Conservation (phyloP, 2,888 invertebrate genomes). For the Allolobophora icterica region DNA sequence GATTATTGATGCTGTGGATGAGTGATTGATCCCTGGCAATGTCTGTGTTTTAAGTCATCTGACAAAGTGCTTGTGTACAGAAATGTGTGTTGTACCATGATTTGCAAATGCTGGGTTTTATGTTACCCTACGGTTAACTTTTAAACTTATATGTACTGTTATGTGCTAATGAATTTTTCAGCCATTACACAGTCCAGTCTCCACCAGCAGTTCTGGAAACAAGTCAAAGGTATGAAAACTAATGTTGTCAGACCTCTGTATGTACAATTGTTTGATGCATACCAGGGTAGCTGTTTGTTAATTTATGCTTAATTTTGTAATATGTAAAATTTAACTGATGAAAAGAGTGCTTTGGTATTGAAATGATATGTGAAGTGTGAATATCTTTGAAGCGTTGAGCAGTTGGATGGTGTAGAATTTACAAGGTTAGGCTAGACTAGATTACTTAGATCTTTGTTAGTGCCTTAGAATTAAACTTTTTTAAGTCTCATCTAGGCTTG, state of each 20-base stretch:
- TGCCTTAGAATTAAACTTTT: too few species aligned
- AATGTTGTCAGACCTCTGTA: neutral
- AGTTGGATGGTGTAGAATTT: too few species aligned
- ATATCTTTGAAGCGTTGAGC: too few species aligned
- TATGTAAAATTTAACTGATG: too few species aligned
- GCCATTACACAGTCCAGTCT: neutral
- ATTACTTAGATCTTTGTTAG: too few species aligned
- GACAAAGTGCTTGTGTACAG: neutral
- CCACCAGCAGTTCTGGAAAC: neutral
- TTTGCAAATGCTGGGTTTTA: neutral
- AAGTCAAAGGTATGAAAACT: neutral
- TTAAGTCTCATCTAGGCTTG: too few species aligned
- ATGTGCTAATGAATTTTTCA: slow-evolving; percentile 9
- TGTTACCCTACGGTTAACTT: neutral
- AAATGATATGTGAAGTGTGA: too few species aligned
- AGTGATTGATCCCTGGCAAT: neutral
- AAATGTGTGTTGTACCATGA: neutral
- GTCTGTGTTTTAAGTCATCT: neutral
- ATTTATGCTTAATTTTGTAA: too few species aligned
- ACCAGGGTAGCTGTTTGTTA: too few species aligned
- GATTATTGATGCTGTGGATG: neutral
- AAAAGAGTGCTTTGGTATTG: too few species aligned
- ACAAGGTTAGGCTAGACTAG: too few species aligned
- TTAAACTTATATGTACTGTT: neutral
- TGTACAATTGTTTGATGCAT: neutral